Percentiles rank a stretch among this genome's conserved stretches.
Conservation (phyloP, 2,797 vertebrate genomes). For the Enteromius treurensis region DNA sequence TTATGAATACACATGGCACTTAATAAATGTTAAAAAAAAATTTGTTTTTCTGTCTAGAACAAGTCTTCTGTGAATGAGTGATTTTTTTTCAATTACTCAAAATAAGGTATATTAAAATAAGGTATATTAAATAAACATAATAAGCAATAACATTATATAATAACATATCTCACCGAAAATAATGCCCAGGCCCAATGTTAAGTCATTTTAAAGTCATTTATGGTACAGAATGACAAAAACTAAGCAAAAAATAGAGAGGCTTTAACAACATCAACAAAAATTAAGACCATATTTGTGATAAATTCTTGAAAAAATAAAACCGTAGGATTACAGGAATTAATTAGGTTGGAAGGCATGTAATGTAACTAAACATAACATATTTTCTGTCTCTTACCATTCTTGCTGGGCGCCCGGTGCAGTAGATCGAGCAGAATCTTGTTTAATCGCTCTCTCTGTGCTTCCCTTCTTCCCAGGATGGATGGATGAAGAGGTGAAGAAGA, state of each 20-base stretch:
- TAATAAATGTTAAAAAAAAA: no score
- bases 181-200: no score
- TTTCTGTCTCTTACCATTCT: conserved; percentile 82
- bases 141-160: background rate
- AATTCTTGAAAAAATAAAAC: no score
- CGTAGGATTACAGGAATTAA: background rate
- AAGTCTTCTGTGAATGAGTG: background rate
- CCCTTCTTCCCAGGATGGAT: conserved; percentile 81
- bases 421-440: conserved; percentile 93
- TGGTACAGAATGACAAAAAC: no score
- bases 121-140: background rate
- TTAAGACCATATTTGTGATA: background rate
- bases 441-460: conserved; percentile 88
- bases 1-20: background rate
- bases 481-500: conserved; percentile 73
- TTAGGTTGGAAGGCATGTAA: background rate
- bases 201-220: no score
- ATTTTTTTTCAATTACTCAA: background rate
- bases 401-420: conserved; percentile 92
- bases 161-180: background rate
- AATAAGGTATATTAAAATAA: background rate
- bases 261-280: no score
- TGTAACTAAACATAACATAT: background rate
- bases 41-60: background rate
- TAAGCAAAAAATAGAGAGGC: no score